A percentile compares a stretch with the other conserved stretches of the same genome.
phyloP scores from a whole-genome alignment of 37 sponge, comb jelly and placozoan species.

The Ianthella basta region DNA sequence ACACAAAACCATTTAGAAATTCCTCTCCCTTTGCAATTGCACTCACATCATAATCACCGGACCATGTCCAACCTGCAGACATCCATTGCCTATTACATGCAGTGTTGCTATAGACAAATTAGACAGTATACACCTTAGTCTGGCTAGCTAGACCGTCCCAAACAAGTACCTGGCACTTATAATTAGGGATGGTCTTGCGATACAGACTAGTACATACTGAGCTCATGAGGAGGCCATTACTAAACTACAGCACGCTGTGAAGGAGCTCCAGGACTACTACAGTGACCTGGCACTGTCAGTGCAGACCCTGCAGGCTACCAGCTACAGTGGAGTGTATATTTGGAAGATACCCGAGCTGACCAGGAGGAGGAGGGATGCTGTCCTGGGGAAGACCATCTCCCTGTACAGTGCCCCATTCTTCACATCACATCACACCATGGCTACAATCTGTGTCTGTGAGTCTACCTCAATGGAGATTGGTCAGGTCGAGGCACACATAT shows the following conservation, averaged over 20 bases:
- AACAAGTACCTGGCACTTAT: too few species aligned
- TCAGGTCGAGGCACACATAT: constrained; percentile 69
- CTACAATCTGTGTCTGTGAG: constrained; percentile 79
- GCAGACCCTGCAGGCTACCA: constrained; percentile 74
- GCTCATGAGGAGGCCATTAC: constrained; percentile 34
- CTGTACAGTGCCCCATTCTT: constrained; percentile 89
- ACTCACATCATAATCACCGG: too few species aligned
- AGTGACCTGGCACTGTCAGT: constrained; percentile 59
- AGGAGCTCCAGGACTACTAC: constrained; percentile 59
- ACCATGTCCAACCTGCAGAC: too few species aligned
- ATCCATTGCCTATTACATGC: too few species aligned
- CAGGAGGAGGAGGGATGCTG: constrained; percentile 69
- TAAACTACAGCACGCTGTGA: constrained; percentile 42
- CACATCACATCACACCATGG: constrained; percentile 77
- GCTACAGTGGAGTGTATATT: constrained; percentile 64
- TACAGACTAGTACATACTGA: too few species aligned
- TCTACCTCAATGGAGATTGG: constrained; percentile 89
- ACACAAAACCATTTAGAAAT: too few species aligned
- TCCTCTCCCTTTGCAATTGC: too few species aligned
- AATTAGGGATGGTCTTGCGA: too few species aligned
- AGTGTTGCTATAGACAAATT: too few species aligned
- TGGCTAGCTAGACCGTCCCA: too few species aligned
- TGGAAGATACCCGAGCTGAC: constrained; percentile 84
- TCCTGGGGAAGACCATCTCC: constrained; percentile 65
- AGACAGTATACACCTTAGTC: too few species aligned